Evolutionary conservation across 1,140 invertebrate species (phyloP).

Genomic region (Drosophila arizonae): DNA sequence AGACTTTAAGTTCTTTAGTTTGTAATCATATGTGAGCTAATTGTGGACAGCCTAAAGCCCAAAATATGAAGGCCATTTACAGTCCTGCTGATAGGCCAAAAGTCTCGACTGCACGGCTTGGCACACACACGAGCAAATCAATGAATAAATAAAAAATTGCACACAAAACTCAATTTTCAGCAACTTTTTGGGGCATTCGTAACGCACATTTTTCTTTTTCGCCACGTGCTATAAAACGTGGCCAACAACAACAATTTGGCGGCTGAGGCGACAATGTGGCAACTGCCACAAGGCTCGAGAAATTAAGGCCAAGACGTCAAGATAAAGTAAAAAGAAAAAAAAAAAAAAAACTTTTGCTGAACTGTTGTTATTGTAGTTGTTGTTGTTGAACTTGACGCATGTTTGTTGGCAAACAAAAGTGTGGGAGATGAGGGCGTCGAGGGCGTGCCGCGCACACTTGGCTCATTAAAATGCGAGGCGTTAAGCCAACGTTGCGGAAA

Average conservation of each 20-base stretch:
- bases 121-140: constrained; percentile 43
- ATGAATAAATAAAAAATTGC: constrained; percentile 59
- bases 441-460: constrained; percentile 38
- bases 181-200: constrained; percentile 73
- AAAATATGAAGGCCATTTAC: background rate
- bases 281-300: constrained; percentile 38
- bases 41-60: constrained; percentile 4
- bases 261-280: constrained; percentile 40
- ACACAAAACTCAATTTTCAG: constrained; percentile 76
- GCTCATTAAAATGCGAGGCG: constrained; percentile 78
- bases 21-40: background rate
- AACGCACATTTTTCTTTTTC: constrained; percentile 67
- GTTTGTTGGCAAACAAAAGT: constrained; percentile 74
- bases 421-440: constrained; percentile 8
- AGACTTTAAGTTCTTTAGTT: too few relatives aligned
- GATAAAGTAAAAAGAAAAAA: constrained; percentile 33
- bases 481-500: constrained; percentile 41
- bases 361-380: constrained; percentile 37
- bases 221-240: constrained; percentile 24
- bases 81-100: background rate
- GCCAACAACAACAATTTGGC: constrained; percentile 24
- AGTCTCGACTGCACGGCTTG: too few relatives aligned
- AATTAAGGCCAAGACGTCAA: constrained; percentile 74
- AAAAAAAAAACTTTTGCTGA: constrained; percentile 56
- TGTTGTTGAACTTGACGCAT: constrained; percentile 75